phyloP scores from a whole-genome alignment of 2,797 vertebrate species.

The Lacerta bilineata region DNA sequence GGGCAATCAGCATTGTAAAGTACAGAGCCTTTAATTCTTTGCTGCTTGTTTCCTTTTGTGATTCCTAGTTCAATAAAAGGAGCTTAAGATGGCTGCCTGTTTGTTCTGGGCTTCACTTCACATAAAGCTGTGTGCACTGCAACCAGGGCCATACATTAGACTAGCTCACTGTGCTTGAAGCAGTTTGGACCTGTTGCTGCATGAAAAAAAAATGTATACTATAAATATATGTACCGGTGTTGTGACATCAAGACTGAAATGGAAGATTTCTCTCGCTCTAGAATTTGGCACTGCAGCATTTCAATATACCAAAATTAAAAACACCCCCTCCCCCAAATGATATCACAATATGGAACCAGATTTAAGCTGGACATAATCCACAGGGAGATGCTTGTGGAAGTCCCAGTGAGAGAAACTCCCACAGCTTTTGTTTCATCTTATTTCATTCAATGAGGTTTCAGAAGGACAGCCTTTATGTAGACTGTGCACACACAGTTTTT shows the following conservation, averaged over 20 bases:
- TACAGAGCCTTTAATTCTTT: not conserved
- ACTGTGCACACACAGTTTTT: not conserved
- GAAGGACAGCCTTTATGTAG: not conserved
- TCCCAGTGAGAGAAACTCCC: not conserved
- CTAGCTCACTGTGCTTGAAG: not conserved
- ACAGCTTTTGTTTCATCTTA: not conserved
- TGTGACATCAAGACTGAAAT: not conserved
- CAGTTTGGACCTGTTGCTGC: not conserved
- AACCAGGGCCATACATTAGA: not conserved
- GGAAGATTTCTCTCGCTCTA: not conserved
- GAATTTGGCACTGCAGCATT: not conserved
- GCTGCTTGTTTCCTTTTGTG: not conserved
- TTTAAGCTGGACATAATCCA: not conserved
- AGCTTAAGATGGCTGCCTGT: not conserved
- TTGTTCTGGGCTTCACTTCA: not conserved
- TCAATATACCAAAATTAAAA: not conserved
- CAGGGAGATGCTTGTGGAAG: not conserved
- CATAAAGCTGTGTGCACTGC: not conserved
- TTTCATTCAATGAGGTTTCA: not conserved
- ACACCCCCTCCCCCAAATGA: not conserved
- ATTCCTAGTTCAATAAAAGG: not conserved
- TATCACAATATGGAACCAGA: not conserved
- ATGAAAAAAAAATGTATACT: slow-evolving; percentile 3
- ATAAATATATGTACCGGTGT: not conserved
- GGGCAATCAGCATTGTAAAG: not conserved